These are phyloP conservation scores for Corydoras sp. DNA, from an alignment of 2,113 vertebrate genomes.

Conservation along the genomic window DNA sequence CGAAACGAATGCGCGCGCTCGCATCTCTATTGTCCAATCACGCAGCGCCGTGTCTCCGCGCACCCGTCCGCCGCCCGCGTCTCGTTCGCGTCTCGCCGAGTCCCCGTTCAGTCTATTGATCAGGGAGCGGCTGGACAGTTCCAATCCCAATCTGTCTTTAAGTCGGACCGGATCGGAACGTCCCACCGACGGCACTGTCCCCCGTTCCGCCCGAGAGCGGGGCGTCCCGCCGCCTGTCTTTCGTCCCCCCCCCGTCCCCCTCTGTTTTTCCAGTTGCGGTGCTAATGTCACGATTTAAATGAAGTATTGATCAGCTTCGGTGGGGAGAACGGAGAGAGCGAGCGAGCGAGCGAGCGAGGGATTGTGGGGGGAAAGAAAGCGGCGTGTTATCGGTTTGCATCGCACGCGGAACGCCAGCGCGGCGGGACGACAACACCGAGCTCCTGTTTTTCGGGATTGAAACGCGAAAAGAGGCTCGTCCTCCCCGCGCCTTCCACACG, in stretches of 20 bases:
- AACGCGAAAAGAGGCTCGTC: conserved; percentile 46
- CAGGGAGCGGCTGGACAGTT: conserved; percentile 55
- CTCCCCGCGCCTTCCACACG: conserved; percentile 55
- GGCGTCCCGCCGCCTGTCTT: too few relatives aligned
- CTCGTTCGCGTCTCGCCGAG: too few relatives aligned
- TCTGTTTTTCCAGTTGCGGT: conserved; percentile 61
- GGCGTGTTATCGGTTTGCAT: conserved; percentile 74
- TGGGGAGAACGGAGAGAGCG: conserved; percentile 76
- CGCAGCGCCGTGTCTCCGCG: conserved; percentile 53
- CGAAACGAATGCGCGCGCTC: conserved; percentile 66
- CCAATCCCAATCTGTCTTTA: conserved; percentile 56
- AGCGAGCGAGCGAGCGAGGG: too few relatives aligned
- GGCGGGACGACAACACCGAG: conserved; percentile 64
- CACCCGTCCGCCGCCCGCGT: too few relatives aligned
- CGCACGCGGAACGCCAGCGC: conserved; percentile 69
- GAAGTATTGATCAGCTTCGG: conserved; percentile 83
- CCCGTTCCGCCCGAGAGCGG: too few relatives aligned
- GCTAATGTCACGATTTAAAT: conserved; percentile 83
- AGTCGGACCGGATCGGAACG: too few relatives aligned
- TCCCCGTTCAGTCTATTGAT: too few relatives aligned
- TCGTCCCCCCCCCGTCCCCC: too few relatives aligned
- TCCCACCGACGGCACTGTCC: too few relatives aligned
- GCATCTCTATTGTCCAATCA: conserved; percentile 66
- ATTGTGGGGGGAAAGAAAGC: conserved; percentile 75
- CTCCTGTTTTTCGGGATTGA: conserved; percentile 56